Evolutionary conservation across 2,113 vertebrate genomes (phyloP).

Genomic region (Phocoena phocoena): DNA sequence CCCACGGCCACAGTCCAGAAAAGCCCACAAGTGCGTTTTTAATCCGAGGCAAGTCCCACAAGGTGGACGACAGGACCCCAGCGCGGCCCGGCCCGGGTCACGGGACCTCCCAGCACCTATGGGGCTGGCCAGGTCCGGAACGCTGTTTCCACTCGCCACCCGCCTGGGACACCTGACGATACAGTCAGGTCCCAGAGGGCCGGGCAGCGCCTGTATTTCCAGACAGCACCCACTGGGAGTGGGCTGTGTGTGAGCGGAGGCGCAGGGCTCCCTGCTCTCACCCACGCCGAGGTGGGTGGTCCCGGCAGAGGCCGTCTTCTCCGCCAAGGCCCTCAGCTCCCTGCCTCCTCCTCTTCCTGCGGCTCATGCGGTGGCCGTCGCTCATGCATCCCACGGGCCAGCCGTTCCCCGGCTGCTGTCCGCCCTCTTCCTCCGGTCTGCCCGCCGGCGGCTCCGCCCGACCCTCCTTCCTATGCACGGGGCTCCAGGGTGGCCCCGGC

Average conservation of each 20-base stretch:
- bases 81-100: no score
- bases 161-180: rapidly evolving
- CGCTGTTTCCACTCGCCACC: rapidly evolving
- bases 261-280: neutral
- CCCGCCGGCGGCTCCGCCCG: rapidly evolving
- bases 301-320: neutral
- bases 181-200: rapidly evolving
- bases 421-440: neutral
- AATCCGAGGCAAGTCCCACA: neutral
- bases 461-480: rapidly evolving
- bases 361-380: neutral
- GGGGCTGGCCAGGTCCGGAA: neutral
- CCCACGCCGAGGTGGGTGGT: conserved; percentile 39
- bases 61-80: rapidly evolving
- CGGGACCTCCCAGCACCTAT: rapidly evolving
- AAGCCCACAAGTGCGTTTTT: rapidly evolving
- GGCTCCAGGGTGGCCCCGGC: rapidly evolving
- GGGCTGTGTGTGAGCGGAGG: rapidly evolving
- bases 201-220: rapidly evolving
- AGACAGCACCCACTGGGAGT: no score
- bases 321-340: neutral
- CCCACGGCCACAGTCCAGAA: neutral
- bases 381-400: neutral
- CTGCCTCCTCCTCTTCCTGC: neutral
- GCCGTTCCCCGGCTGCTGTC: neutral